Base-by-base conservation (phyloP, 2,888 invertebrate genomes). In the Clivina fossor region DNA sequence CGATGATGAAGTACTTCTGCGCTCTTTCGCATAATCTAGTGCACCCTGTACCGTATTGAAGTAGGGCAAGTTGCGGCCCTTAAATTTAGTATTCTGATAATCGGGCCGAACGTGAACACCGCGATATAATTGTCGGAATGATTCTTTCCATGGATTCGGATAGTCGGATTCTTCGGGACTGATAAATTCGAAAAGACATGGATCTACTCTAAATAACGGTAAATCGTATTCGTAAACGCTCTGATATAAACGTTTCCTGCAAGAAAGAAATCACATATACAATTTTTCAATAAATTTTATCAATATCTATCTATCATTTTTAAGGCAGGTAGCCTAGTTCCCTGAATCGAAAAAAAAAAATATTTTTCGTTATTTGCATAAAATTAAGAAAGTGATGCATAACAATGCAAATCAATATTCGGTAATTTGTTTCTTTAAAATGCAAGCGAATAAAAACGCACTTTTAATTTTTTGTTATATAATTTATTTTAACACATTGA, bases 71-170 rank as follows among this genome's bases (percentile, higher is more conserved):
- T 82, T 85, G 58, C 90, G 78, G n/a, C 88, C 88, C 61, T 82
- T 76, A 62, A 80, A 80, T 57, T 78, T 79, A 53, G 83, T 73
- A 61, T 86, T 85, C 65, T 90, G 87, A 73, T 86, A 90, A 48
- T 92, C 93, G 49, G 89, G 88, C 58, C 95, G 83, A 30, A 97
- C 96, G 72, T 97, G 96, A 24, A 95, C 86, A 22, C 95, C 96
- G 61, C 90, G 84, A 73, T 94, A 93, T 59, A 98, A 80, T 74
- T 96, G 95, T 63, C 89, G 83, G 74, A 98, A 97, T 71, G 96
- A 96, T 72, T 98, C 97, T 75, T 97, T 98, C 98, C 98, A 99
- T 1, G 95, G 94, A 78, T 98, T 98, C 54, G 88, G 82, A 64
- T 87, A 86, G 58, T 93, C 93, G 26, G 90, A 90, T 66, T 94